Conservation (phyloP, 2,888 invertebrate species). For the Anagyrus pseudococci region DNA sequence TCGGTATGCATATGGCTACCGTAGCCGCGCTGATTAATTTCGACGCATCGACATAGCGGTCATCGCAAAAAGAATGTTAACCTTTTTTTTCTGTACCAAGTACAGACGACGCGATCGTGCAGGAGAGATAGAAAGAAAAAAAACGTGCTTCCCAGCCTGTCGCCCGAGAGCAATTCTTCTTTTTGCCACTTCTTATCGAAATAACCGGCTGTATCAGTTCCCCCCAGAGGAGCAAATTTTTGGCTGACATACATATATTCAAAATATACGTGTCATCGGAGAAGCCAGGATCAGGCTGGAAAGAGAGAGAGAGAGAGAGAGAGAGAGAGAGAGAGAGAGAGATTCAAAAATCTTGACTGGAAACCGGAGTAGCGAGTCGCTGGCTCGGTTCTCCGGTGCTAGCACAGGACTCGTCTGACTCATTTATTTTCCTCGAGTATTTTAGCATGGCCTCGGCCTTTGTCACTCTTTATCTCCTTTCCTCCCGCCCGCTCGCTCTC, state of each 20-base stretch:
- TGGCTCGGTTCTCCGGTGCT: too few relatives aligned
- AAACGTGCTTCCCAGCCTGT: too few relatives aligned
- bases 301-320: constrained; percentile 6
- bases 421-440: constrained; percentile 36
- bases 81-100: too few relatives aligned
- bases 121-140: too few relatives aligned
- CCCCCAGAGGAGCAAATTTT: not conserved
- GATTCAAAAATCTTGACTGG: too few relatives aligned
- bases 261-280: not conserved
- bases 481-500: not conserved
- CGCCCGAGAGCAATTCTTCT: constrained; percentile 27
- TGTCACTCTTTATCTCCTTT: constrained; percentile 7
- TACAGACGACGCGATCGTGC: too few relatives aligned
- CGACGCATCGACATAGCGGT: too few relatives aligned
- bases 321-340: constrained; percentile 11
- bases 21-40: too few relatives aligned
- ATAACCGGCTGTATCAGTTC: constrained; percentile 30
- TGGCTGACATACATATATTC: too few relatives aligned
- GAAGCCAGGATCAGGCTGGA: not conserved
- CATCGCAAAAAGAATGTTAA: too few relatives aligned
- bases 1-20: too few relatives aligned
- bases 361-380: constrained; percentile 30
- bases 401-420: constrained; percentile 32
- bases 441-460: constrained; percentile 37
- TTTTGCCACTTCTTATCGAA: constrained; percentile 34